Percentiles rank a stretch among this genome's conserved stretches.
phyloP scores from a whole-genome alignment of 2,888 invertebrate species.

The Chironomus tentans region DNA sequence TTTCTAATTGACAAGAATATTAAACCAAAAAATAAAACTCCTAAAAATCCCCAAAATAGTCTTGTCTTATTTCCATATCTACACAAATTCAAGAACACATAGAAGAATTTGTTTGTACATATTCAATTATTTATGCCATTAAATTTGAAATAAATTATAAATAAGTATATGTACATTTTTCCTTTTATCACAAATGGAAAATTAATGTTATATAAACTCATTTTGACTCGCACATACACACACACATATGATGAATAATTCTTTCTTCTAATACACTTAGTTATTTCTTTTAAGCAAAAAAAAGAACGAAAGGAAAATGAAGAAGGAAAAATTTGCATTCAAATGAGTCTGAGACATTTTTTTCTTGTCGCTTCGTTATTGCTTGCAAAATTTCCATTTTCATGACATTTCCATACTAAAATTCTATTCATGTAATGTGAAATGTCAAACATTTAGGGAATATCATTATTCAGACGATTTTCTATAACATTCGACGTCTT shows the following conservation, averaged over 20 bases:
- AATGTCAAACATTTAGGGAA: background rate
- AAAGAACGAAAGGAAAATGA: background rate
- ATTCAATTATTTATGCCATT: too few species aligned
- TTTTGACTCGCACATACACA: background rate
- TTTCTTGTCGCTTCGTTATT: background rate
- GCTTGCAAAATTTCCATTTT: background rate
- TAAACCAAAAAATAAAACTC: too few species aligned
- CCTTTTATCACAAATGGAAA: background rate
- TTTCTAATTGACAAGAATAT: too few species aligned
- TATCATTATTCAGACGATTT: background rate
- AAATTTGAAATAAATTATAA: too few species aligned
- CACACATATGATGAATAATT: background rate
- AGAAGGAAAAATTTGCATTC: background rate
- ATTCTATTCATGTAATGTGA: background rate
- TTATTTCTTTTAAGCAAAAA: background rate
- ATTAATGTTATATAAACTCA: background rate
- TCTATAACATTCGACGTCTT: background rate
- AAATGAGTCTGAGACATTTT: background rate
- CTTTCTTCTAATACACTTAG: background rate
- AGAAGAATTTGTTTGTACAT: too few species aligned
- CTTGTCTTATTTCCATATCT: too few species aligned
- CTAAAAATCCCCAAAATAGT: too few species aligned
- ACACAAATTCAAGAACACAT: too few species aligned
- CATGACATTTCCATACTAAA: background rate
- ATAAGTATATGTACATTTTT: background rate